phyloP scores from a whole-genome alignment of 1,140 invertebrate genomes.

The Cryptotermes secundus region DNA sequence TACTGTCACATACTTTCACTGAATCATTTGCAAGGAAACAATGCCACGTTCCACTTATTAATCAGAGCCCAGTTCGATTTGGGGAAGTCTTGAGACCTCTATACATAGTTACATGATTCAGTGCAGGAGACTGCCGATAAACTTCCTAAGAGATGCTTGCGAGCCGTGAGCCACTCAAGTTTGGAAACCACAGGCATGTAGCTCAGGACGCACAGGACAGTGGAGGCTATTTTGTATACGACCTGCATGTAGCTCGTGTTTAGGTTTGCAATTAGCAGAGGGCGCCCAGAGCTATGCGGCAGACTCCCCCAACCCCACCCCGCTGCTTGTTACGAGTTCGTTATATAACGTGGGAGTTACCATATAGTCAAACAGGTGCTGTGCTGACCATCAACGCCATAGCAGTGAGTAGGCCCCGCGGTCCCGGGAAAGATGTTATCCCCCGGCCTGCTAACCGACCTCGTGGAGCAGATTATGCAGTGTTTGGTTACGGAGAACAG shows the following conservation, averaged over 20 bases:
- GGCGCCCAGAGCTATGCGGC: not conserved
- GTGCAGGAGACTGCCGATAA: not conserved
- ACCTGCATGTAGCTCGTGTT: conserved; percentile 6
- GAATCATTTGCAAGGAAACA: no score
- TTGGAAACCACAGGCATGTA: not conserved
- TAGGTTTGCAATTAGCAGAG: conserved; percentile 7
- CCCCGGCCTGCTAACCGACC: not conserved
- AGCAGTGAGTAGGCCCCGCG: not conserved
- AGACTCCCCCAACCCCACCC: not conserved
- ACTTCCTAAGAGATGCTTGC: not conserved
- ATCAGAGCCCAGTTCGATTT: no score
- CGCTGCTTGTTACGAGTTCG: not conserved
- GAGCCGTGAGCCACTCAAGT: not conserved
- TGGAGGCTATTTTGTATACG: not conserved
- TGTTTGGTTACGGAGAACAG: not conserved
- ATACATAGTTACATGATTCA: no score
- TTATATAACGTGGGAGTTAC: conserved; percentile 12
- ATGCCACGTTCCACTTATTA: no score
- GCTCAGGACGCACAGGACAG: not conserved
- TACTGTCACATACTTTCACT: no score
- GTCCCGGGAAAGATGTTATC: not conserved
- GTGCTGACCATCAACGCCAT: not conserved
- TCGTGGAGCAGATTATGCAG: not conserved
- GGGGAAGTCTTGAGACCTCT: no score
- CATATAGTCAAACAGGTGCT: conserved; percentile 3